Evolutionary conservation across 1,140 invertebrate species (phyloP).

Genomic region (Streblospio benedicti): DNA sequence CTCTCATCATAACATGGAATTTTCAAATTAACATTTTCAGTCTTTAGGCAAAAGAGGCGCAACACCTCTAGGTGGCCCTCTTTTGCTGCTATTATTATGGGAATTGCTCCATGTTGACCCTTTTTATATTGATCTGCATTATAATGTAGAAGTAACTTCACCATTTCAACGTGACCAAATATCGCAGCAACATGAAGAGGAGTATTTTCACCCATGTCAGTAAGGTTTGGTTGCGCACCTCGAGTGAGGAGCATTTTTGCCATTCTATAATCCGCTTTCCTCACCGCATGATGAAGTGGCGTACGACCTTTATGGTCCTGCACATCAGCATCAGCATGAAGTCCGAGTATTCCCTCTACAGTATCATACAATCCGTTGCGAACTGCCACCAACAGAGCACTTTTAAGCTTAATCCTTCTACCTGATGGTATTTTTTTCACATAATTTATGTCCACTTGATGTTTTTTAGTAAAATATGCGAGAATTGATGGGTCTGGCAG

Average conservation of each 20-base stretch:
- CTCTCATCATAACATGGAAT: conserved; percentile 18
- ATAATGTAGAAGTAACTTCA: conserved; percentile 14
- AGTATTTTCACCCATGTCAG: conserved; percentile 12
- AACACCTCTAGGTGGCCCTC: conserved; percentile 14
- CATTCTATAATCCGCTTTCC: conserved; percentile 16
- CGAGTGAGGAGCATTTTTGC: conserved; percentile 17
- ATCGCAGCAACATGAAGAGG: conserved; percentile 18
- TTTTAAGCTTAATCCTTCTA: conserved; percentile 10
- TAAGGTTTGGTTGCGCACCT: conserved; percentile 12
- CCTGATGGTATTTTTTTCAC: conserved; percentile 10
- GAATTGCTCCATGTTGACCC: conserved; percentile 17
- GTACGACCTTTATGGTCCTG: conserved; percentile 17
- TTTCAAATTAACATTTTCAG: conserved; percentile 14
- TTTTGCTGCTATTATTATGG: conserved; percentile 18
- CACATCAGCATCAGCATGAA: conserved; percentile 13
- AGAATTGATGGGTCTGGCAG: conserved; percentile 16
- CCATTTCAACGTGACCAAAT: conserved; percentile 16
- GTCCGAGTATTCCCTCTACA: conserved; percentile 12
- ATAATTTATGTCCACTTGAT: conserved; percentile 14
- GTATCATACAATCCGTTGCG: conserved; percentile 11
- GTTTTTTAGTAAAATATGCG: conserved; percentile 14
- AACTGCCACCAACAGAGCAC: conserved; percentile 8
- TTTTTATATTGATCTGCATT: conserved; percentile 17
- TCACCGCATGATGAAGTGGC: conserved; percentile 16
- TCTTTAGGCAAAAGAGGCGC: conserved; percentile 7